phyloP scores from a whole-genome alignment of 2,888 invertebrate genomes.

The Siphlonurus alternatus region DNA sequence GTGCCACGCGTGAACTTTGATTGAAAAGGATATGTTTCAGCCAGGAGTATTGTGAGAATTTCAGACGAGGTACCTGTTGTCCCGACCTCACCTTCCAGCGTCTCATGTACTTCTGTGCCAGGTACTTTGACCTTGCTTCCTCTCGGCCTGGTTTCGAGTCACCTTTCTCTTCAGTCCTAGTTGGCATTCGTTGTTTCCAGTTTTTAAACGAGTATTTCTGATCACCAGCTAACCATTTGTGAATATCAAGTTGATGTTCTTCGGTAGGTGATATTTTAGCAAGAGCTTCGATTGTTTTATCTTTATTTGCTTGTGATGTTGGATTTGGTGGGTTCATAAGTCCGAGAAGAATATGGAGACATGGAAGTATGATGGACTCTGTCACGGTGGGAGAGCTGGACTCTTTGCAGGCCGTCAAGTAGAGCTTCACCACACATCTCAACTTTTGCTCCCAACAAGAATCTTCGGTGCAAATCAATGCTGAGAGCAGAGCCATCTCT shows the following conservation, averaged over 20 bases:
- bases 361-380: slow-evolving; percentile 83
- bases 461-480: slow-evolving; percentile 81
- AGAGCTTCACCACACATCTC: slow-evolving; percentile 68
- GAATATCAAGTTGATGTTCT: slow-evolving; percentile 50
- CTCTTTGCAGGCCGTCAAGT: slow-evolving; percentile 58
- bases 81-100: slow-evolving; percentile 38
- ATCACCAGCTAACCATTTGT: slow-evolving; percentile 57
- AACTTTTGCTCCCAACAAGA: slow-evolving; percentile 90
- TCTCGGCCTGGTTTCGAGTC: slow-evolving; percentile 20
- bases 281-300: slow-evolving; percentile 33
- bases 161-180: slow-evolving; percentile 22
- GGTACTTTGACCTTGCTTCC: slow-evolving; percentile 33
- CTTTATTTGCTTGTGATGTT: slow-evolving; percentile 32
- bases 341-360: slow-evolving; percentile 76
- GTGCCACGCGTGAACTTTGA: slow-evolving; percentile 71
- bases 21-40: slow-evolving; percentile 84
- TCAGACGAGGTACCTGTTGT: slow-evolving; percentile 10
- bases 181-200: slow-evolving; percentile 50
- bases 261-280: slow-evolving; percentile 36
- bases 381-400: slow-evolving; percentile 72
- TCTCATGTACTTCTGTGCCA: slow-evolving; percentile 57
- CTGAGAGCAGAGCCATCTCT: slow-evolving; percentile 74
- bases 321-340: slow-evolving; percentile 51
- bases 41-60: slow-evolving; percentile 62
- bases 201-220: slow-evolving; percentile 47